Evolutionary conservation across 2,888 invertebrate genomes (phyloP).

Genomic region (Limnephilus rhombicus): DNA sequence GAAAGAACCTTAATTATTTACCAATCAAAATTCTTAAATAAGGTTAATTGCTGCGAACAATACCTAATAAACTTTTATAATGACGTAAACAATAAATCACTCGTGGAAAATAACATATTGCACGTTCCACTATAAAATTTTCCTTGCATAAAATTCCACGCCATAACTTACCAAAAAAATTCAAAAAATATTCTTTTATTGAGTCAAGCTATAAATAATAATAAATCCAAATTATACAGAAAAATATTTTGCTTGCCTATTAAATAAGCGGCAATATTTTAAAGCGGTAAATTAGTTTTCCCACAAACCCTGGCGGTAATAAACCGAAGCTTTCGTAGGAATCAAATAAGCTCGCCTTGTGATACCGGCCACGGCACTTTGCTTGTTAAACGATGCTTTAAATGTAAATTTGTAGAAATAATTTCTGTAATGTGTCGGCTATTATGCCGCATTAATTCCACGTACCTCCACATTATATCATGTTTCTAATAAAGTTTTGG

Average conservation of each 20-base stretch:
- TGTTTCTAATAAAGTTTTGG: conserved; percentile 12
- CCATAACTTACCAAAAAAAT: not conserved
- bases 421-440: conserved; percentile 17
- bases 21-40: not conserved
- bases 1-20: not conserved
- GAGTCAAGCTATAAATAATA: conserved; percentile 46
- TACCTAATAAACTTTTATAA: conserved; percentile 6
- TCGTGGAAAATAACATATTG: not conserved
- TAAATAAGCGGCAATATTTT: conserved; percentile 26
- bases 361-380: conserved; percentile 48
- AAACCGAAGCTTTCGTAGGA: conserved; percentile 31
- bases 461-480: conserved; percentile 10
- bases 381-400: conserved; percentile 60
- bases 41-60: not conserved
- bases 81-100: not conserved
- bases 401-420: conserved; percentile 62
- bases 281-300: conserved; percentile 39
- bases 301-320: conserved; percentile 6
- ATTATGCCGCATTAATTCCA: conserved; percentile 29
- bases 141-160: not conserved
- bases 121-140: not conserved
- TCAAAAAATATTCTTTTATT: not conserved
- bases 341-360: conserved; percentile 52
- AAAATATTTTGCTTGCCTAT: conserved; percentile 38
- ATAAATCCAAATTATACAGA: conserved; percentile 38